Evolutionary conservation across 1,140 invertebrate species (phyloP), one percentile per base, ranked within the genome.

Genomic region (Drosophila mojavensis): DNA sequence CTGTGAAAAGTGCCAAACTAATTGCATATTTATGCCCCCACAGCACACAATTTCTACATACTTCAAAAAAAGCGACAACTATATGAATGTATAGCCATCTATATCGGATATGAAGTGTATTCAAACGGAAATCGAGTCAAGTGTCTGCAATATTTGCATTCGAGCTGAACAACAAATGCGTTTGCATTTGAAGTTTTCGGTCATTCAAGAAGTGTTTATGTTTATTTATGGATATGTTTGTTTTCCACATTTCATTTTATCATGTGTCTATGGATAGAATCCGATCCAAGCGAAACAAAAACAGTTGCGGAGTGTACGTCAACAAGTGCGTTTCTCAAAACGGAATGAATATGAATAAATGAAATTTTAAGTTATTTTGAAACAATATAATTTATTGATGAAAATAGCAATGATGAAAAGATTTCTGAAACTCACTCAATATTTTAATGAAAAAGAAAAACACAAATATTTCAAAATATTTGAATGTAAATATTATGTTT

Each of bases 31-130:
- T 72, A 65, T 51, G 15, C 36, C 13, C 24, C 15, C 24, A 54
- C 50, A 58, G 41, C 33, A 47, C 41, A 58, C 15, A 45, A 45
- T 53, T 50, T 64, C 39, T 36, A 58, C 26, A 28, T 43, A 43
- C 73, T 75, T 65, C 67, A 71, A 75, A 59, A 28, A 48, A 36
- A 64, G 61, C 68, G 60, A 64, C 73, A 75, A 65, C 54, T 64
- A 36, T 63, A 60, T 11, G 4, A 71, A 59, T 58, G 24, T 63
- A 64, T 10, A 48, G 4, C 3, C 4, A 11, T 48, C 7, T 41
- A 58, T 36, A 63, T 71, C 67, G 67, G 53, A 70, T 63, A 69
- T 62, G 68, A 75, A 75, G 45, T 70, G 72, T 51, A 75, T 63
- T 53, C 53, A 53, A 43, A 60, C 60, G 66, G 60, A 64, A 75